Evolutionary conservation across 2,113 vertebrate species (phyloP), one percentile per base, ranked within the genome.

Genomic region (Heptranchias perlo): DNA sequence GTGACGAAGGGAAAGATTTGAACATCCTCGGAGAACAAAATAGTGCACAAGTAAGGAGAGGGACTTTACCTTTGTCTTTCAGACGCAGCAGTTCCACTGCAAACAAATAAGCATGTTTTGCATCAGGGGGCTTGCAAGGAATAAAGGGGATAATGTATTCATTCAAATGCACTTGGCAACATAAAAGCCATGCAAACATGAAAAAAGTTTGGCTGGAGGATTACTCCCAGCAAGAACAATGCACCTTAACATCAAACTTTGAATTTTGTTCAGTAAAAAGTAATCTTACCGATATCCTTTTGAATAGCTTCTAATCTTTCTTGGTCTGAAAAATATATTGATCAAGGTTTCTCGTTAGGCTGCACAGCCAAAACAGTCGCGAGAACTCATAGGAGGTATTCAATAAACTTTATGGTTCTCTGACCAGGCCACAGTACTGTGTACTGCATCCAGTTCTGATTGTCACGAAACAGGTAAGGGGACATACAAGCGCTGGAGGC

Each of bases 51-150:
- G 58, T 58, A 58, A 5, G 11, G 0, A 58, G 58, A 58, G 8
- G 58, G 5, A 58, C 8, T 21, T 62, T 39, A 62, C 89, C 89
- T 62, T 93, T 93, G 7, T 93, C 58, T 93, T 93, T 93, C 89
- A 93, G 58, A 25, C n/a, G 89, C 7, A 93, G 13, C 31, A 93
- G 89, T 93, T 93, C 35, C 58, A 93, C 89, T 93, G 89, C 64
- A 39, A 82, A 82, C 18, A 5, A 82, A 47, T 82, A 18, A 47
- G 39, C 4, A 6, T 1, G 23, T 1, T 7, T 21, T 82, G 44
- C 2, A 82, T 82, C n/a, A 44, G 39, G 4, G 14, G 39, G 39
- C 16, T 82, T 82, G 78, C 78, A 82, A 44, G 39, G 1, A 82
- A 82, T 82, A 82, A 44, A 44, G 4, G 39, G 1, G 76, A 21